Percentiles rank a stretch among this genome's conserved stretches.
phyloP scores from a whole-genome alignment of 1,140 invertebrate species.

The Conus ventricosus region DNA sequence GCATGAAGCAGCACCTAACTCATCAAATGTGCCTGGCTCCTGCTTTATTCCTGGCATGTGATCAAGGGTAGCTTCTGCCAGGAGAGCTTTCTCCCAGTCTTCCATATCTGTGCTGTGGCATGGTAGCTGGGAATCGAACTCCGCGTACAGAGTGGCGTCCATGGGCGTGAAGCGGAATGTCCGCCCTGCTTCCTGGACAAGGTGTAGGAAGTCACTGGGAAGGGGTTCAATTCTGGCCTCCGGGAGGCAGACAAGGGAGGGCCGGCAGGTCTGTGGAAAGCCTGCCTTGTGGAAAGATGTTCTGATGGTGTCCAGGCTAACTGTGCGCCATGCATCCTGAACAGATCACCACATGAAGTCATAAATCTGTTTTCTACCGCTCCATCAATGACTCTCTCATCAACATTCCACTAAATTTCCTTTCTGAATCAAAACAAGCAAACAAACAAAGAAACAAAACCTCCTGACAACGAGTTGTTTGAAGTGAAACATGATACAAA shows the following conservation, averaged over 20 bases:
- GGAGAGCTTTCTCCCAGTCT: constrained; percentile 30
- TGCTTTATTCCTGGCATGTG: constrained; percentile 23
- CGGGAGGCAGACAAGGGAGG: not conserved
- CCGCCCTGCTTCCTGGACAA: constrained; percentile 29
- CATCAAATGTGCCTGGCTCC: constrained; percentile 28
- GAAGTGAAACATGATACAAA: too few relatives aligned
- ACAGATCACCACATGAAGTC: not conserved
- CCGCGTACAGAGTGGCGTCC: constrained; percentile 27
- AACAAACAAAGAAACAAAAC: too few relatives aligned
- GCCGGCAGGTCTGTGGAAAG: constrained; percentile 7
- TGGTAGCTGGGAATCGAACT: constrained; percentile 41
- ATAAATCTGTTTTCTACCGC: too few relatives aligned
- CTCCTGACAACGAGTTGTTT: too few relatives aligned
- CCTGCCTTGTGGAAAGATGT: constrained; percentile 34
- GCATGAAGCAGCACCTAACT: not conserved
- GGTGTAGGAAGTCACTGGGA: constrained; percentile 18
- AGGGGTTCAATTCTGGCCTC: not conserved
- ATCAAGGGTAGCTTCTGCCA: constrained; percentile 18
- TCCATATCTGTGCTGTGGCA: constrained; percentile 35
- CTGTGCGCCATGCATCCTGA: constrained; percentile 36
- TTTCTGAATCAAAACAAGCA: too few relatives aligned
- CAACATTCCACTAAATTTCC: too few relatives aligned
- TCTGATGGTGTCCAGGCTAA: constrained; percentile 22
- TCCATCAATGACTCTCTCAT: too few relatives aligned
- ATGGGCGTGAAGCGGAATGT: constrained; percentile 37